Evolutionary conservation across 1,140 invertebrate species (phyloP), one percentile per base, ranked within the genome.

Genomic region (Rhagoletis zephyria): DNA sequence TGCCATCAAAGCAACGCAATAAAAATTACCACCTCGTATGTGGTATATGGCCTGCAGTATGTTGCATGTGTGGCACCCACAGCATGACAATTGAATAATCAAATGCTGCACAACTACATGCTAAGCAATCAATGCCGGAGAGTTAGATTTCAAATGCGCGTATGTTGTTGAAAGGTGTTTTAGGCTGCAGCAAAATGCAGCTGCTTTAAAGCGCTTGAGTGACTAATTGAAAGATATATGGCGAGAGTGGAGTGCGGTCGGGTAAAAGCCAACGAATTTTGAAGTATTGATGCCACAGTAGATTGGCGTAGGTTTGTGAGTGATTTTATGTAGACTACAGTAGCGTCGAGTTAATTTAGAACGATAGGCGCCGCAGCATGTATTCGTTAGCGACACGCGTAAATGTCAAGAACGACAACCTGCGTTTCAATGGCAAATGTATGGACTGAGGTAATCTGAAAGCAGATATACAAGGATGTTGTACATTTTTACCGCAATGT

Each of bases 211-310:
- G 9, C 48, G 51, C 19, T 48, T 4, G 45, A 81, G 16, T 81
- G 74, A 81, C 74, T 81, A 81, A 81, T 81, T 81, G 74, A 81
- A 19, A 59, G 74, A 81, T 19, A 81, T 56, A 81, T 81, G n/a
- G 48, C 4, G 0, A 56, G 45, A 6, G 30, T 30, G 48, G 16
- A 0, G 74, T 16, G 9, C 48, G 74, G n/a, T 30, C 48, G 7
- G 16, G 48, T 10, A 42, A 30, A 30, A 51, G 19, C 16, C 3
- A n/a, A 56, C 16, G 14, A 81, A 81, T 30, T 81, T 30, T 16
- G 56, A 59, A 81, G 14, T 81, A 81, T 81, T 19, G 42, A 81
- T 74, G 30, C 30, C 30, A 30, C 30, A 45, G 67, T 74, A 42
- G 48, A 16, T 63, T 16, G 61, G 1, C 1, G 4, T 7, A 63